Conservation (phyloP, 2,888 invertebrate genomes). For the Macrophya annulata region DNA sequence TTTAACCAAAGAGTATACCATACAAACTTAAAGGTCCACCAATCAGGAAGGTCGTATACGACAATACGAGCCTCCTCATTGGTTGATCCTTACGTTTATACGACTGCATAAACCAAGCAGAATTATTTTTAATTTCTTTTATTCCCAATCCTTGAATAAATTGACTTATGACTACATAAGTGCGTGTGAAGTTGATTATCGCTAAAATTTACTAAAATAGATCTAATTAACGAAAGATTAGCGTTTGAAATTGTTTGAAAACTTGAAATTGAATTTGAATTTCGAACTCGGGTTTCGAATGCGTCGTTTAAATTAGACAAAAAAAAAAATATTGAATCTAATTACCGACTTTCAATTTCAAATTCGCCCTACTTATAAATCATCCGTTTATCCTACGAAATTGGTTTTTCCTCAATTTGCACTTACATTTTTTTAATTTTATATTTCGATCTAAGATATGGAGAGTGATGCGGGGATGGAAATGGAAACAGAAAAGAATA, state of each 20-base stretch:
- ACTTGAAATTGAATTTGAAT: slow-evolving; percentile 1
- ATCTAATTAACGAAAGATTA: not conserved
- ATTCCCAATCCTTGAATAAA: not conserved
- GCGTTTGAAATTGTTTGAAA: not conserved
- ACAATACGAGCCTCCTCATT: too few species aligned
- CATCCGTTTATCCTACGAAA: not conserved
- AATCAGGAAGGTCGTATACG: too few species aligned
- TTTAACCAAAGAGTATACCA: too few species aligned
- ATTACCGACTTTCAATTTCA: not conserved
- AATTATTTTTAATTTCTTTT: not conserved
- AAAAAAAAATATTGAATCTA: not conserved
- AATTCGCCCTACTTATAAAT: not conserved
- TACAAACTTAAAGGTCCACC: too few species aligned
- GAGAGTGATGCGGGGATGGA: slow-evolving; percentile 65
- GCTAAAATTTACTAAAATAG: not conserved
- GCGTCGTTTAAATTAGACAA: too few species aligned
- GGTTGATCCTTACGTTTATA: too few species aligned
- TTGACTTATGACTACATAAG: not conserved
- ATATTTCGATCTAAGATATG: slow-evolving; percentile 65
- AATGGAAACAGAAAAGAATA: slow-evolving; percentile 61
- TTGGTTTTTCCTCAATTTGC: not conserved
- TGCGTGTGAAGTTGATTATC: too few species aligned
- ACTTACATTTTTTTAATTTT: not conserved
- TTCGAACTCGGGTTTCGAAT: not conserved
- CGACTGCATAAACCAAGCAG: not conserved